Evolutionary conservation across 2,797 vertebrate genomes (phyloP), one percentile per base, ranked within the genome.

Genomic region (Melanotaenia nigrans): DNA sequence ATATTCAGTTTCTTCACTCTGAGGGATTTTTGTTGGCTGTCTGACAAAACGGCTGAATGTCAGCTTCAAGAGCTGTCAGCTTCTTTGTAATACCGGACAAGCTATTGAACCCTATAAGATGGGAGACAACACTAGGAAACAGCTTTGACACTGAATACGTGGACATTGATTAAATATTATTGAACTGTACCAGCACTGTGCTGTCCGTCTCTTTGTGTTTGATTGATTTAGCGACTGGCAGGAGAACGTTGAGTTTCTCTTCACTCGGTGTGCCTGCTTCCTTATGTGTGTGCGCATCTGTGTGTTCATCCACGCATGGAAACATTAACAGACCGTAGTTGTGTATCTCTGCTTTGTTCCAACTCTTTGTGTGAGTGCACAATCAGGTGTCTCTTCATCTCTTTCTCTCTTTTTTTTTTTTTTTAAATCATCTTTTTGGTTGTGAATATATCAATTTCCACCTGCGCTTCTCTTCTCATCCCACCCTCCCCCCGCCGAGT

Each of bases 81-180:
- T 68, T 42, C 11, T 35, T 53, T 63, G 42, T 25, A 55, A 47
- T 7, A 3, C 71, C 1, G 80, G 87, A 82, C 78, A 56, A 72
- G 76, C 72, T 35, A 61, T 57, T 68, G 82, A 84, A 69, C 61
- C 75, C 73, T 66, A 80, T 32, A 49, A 71, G 75, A 68, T 8
- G 2, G 59, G 73, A 84, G 83, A 73, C 82, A 61, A 68, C 76
- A 24, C 25, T 0, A 59, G 64, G 81, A 81, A 81, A 75, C 81
- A 13, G 85, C 79, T 85, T 70, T 82, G 90, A 79, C 85, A 74
- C 81, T 67, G 77, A 82, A 71, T 83, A 77, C 79, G 14, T 82
- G 42, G 55, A 72, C 71, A 91, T 90, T 90, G 92, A 91, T 92
- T 86, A 78, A 82, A 88, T 85, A 78, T 87, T 90, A 92, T 91